A percentile compares a stretch with the other conserved stretches of the same genome.
phyloP scores from a whole-genome alignment of 2,113 vertebrate genomes.

The Phyllostomus discolor region DNA sequence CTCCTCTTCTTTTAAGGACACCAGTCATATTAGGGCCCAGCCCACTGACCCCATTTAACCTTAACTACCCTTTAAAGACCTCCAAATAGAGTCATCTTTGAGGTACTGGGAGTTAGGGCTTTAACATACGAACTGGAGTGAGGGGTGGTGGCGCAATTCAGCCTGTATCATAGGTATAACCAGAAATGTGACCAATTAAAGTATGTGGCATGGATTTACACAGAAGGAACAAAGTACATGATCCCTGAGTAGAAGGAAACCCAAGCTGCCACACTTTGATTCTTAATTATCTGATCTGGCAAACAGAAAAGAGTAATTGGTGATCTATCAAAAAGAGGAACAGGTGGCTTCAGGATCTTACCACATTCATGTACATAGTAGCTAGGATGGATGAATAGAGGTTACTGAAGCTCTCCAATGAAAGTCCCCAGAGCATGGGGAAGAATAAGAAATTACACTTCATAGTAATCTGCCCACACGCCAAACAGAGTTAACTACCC shows the following conservation, averaged over 20 bases:
- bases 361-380: neutral
- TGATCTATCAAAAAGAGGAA: neutral
- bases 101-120: neutral
- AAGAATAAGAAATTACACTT: neutral
- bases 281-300: neutral
- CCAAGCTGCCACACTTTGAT: neutral
- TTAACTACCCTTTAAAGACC: neutral
- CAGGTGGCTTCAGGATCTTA: neutral
- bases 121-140: neutral
- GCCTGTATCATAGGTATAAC: neutral
- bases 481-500: neutral
- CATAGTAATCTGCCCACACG: neutral
- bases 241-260: neutral
- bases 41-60: neutral
- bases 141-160: neutral
- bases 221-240: neutral
- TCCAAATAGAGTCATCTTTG: neutral
- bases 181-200: neutral
- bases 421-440: neutral
- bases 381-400: neutral
- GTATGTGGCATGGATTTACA: neutral
- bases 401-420: neutral
- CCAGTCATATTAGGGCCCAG: neutral
- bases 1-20: neutral
- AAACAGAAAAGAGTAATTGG: neutral